phyloP scores from a whole-genome alignment of 2,113 vertebrate species.

The Dasypus novemcinctus region DNA sequence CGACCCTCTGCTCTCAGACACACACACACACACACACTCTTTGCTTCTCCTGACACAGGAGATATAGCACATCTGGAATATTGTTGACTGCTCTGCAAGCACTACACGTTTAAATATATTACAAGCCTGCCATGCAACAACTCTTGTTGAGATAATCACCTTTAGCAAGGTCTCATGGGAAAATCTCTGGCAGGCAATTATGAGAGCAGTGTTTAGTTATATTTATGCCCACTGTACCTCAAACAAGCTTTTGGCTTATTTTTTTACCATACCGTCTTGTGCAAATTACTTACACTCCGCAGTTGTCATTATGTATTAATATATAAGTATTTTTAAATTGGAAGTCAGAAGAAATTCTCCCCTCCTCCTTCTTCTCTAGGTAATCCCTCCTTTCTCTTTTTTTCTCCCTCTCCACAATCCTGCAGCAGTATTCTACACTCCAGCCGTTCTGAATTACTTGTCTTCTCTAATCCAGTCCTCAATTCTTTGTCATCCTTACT shows the following conservation, averaged over 20 bases:
- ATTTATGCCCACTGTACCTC: neutral
- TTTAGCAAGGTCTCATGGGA: neutral
- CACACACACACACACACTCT: neutral
- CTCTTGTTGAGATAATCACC: neutral
- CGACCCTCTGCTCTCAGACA: neutral
- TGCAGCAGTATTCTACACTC: neutral
- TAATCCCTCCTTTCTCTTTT: neutral
- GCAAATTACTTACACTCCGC: neutral
- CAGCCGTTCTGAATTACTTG: neutral
- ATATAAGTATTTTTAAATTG: neutral
- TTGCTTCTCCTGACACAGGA: constrained; percentile 41
- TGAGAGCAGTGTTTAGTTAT: neutral
- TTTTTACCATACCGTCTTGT: neutral
- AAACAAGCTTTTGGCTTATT: neutral
- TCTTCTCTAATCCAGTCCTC: neutral
- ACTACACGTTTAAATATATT: neutral
- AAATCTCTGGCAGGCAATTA: neutral
- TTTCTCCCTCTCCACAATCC: neutral
- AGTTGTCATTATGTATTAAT: neutral
- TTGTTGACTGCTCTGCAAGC: neutral
- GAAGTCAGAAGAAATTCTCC: neutral
- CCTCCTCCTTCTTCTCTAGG: neutral
- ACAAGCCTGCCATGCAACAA: neutral
- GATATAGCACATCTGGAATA: neutral
- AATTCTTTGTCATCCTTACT: neutral